Conservation (phyloP, 30 jellyfish, hydroid and myxozoan species). For the Rhopilema esculentum region DNA sequence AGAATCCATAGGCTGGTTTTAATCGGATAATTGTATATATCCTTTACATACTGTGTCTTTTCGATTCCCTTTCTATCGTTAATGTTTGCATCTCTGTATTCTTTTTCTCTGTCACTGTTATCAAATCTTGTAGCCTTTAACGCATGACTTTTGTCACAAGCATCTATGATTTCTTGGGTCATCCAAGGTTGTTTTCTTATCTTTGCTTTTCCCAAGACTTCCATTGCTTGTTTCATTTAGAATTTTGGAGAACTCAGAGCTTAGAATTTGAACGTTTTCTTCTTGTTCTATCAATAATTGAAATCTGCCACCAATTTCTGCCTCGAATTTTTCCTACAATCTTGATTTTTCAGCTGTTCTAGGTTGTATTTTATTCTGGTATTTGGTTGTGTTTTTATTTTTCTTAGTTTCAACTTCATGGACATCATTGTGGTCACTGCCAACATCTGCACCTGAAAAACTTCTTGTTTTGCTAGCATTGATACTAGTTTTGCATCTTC, state of each 20-base stretch:
- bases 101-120: background rate
- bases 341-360: background rate
- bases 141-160: constrained; percentile 10
- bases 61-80: constrained; percentile 3
- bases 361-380: constrained; percentile 2
- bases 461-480: constrained; percentile 18
- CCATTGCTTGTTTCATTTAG: constrained; percentile 8
- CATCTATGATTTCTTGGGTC: constrained; percentile 8
- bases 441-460: constrained; percentile 44
- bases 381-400: background rate
- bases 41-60: background rate
- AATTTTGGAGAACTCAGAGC: background rate
- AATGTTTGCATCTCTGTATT: constrained; percentile 8
- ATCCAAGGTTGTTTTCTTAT: constrained; percentile 23
- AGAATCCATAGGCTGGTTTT: background rate
- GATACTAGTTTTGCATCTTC: constrained; percentile 8
- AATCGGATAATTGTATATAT: constrained; percentile 16
- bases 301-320: background rate
- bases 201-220: constrained; percentile 11
- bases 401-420: constrained; percentile 21
- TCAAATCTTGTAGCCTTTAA: constrained; percentile 9
- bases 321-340: background rate
- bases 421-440: constrained; percentile 48
- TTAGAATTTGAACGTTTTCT: background rate
- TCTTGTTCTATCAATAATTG: background rate